Evolutionary conservation across 2,113 vertebrate genomes (phyloP), one percentile per base, ranked within the genome.

Genomic region (Lagopus muta): DNA sequence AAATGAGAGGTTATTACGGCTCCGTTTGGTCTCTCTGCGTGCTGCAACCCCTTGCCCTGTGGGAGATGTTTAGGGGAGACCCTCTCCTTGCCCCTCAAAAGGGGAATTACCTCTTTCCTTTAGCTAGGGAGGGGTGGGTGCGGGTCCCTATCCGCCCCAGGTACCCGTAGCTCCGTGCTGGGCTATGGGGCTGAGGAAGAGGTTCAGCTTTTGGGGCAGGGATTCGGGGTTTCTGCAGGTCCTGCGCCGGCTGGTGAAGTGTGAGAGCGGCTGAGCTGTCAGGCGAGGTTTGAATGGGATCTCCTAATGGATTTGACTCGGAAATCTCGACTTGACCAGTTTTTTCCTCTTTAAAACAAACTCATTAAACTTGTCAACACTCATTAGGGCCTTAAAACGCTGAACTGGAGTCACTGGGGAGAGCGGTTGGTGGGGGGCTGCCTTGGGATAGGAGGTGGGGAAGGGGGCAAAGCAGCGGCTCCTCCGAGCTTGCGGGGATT

Each of bases 321-420:
- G 99, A 99, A 99, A 98, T 98, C 98, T 98, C 98, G 98, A 99
- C 98, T 98, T 98, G 98, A 98, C 98, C 98, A 97, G 98, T 97
- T 97, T 98, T 97, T 98, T 98, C 97, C 98, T 98, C 97, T 97
- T 97, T 98, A 98, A 98, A 98, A 98, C 98, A 98, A 98, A 98
- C 98, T 98, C 98, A 98, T 98, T 99, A 98, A 99, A 99, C 98
- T 99, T 99, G 99, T 99, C 98, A 99, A 98, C 98, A 98, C 98
- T 98, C 98, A 99, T 99, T 99, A 99, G 97, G 97, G 97, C 97
- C 97, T 98, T 98, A 97, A 98, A 98, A 98, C 97, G 97, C 96
- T 98, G 97, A 98, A 98, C 97, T 93, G 89, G 95, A 96, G 96
- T 97, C 98, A 95, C 98, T 93, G 97, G 98, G 97, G 97, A 97